These are phyloP conservation scores for Drosophila repleta DNA, from an alignment of 1,140 invertebrate species.

Conservation along the genomic window DNA sequence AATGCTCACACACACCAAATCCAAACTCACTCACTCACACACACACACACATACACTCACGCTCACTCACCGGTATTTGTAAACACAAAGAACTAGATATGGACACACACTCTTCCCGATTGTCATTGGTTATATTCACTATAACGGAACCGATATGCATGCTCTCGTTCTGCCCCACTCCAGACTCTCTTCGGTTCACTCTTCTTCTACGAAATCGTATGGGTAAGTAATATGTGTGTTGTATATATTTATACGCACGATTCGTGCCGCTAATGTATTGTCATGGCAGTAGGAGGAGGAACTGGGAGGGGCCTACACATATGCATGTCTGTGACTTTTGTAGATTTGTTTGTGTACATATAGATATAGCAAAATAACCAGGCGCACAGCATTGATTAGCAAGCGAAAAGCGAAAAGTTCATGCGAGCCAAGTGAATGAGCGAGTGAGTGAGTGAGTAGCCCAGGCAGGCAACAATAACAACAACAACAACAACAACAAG, in stretches of 20 bases:
- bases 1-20: constrained; percentile 1
- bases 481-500: constrained; percentile 68
- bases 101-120: background rate
- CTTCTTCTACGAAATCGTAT: constrained; percentile 26
- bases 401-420: constrained; percentile 76
- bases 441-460: constrained; percentile 42
- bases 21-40: background rate
- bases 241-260: constrained; percentile 81
- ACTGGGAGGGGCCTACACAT: constrained; percentile 37
- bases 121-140: constrained; percentile 16
- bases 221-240: constrained; percentile 57
- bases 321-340: constrained; percentile 75
- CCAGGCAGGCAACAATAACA: constrained; percentile 55
- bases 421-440: constrained; percentile 57
- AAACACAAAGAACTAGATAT: too few species aligned
- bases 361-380: constrained; percentile 80
- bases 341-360: constrained; percentile 83
- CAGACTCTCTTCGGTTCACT: too few species aligned
- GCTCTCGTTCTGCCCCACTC: background rate
- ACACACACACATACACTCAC: background rate
- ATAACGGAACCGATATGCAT: constrained; percentile 48
- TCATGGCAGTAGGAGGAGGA: background rate
- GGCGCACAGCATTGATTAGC: constrained; percentile 81
- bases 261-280: constrained; percentile 37
- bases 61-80: background rate